These are phyloP conservation scores for Pseudochirops corinnae DNA, from an alignment of 2,797 vertebrate species.

Conservation along the genomic window DNA sequence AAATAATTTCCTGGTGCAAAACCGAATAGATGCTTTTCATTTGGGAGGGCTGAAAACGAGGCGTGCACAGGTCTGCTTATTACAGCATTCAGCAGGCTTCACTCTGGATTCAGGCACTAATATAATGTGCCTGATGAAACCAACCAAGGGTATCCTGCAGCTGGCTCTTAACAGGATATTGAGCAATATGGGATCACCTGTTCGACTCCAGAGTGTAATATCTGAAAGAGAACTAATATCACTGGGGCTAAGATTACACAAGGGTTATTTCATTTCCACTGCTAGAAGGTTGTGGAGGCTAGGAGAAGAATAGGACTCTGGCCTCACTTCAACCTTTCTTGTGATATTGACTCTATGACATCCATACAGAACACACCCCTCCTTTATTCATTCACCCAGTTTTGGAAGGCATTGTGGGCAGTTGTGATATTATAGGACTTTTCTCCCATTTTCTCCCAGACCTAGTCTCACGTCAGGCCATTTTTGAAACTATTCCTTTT, in stretches of 20 bases:
- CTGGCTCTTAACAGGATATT: constrained; percentile 1
- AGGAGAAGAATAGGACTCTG: background rate
- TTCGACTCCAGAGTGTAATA: background rate
- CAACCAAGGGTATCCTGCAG: constrained; percentile 18
- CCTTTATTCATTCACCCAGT: background rate
- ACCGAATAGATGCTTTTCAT: background rate
- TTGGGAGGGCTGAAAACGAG: background rate
- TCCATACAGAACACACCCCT: background rate
- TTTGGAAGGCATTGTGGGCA: background rate
- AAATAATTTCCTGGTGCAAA: constrained; percentile 10
- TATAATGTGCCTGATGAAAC: constrained; percentile 32
- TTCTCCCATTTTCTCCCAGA: background rate
- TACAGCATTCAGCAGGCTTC: background rate
- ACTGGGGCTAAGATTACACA: background rate
- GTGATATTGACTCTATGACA: background rate
- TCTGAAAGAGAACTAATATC: constrained; percentile 13
- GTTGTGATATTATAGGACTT: background rate
- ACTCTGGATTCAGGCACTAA: background rate
- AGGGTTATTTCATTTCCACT: background rate
- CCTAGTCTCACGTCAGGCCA: constrained; percentile 5
- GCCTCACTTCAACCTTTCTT: background rate
- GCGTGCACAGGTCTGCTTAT: background rate
- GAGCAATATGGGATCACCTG: background rate
- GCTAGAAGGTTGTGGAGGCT: background rate
- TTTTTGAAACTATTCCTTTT: constrained; percentile 7